phyloP scores from a whole-genome alignment of 1,140 invertebrate species.

The Lepeophtheirus salmonis region DNA sequence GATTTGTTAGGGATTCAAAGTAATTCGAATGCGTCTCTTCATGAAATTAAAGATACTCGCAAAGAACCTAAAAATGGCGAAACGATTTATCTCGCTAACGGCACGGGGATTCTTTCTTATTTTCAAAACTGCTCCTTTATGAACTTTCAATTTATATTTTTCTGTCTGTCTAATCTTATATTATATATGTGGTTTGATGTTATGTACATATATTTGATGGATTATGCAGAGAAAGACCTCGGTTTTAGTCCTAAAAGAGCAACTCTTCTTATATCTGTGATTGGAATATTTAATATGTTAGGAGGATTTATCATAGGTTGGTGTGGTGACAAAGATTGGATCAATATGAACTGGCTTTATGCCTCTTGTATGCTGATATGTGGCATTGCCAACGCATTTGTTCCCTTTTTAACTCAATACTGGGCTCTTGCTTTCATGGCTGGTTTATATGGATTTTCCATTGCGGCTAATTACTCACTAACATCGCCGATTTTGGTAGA shows the following conservation, averaged over 20 bases:
- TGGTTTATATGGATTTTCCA: constrained; percentile 53
- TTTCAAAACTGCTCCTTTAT: constrained; percentile 53
- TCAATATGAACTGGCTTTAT: constrained; percentile 51
- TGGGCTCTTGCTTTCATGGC: constrained; percentile 32
- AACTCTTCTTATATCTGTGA: constrained; percentile 59
- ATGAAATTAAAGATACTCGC: too few relatives aligned
- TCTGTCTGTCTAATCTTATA: constrained; percentile 62
- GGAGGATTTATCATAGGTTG: constrained; percentile 73
- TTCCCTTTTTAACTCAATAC: constrained; percentile 49
- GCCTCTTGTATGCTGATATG: constrained; percentile 55
- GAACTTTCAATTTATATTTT: constrained; percentile 51
- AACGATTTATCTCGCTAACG: too few relatives aligned
- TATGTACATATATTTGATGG: constrained; percentile 62
- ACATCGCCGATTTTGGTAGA: constrained; percentile 69
- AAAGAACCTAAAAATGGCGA: too few relatives aligned
- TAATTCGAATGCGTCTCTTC: too few relatives aligned
- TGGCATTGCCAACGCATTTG: constrained; percentile 43
- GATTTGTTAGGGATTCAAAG: too few relatives aligned
- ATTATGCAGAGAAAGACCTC: constrained; percentile 43
- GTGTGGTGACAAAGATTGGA: constrained; percentile 56
- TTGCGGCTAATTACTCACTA: constrained; percentile 66
- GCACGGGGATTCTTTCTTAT: too few relatives aligned
- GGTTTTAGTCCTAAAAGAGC: constrained; percentile 49
- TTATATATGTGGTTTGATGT: constrained; percentile 74
- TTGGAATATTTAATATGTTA: constrained; percentile 63